Evolutionary conservation across 1,140 invertebrate species (phyloP).

Genomic region (Paralvinella palmiformis): DNA sequence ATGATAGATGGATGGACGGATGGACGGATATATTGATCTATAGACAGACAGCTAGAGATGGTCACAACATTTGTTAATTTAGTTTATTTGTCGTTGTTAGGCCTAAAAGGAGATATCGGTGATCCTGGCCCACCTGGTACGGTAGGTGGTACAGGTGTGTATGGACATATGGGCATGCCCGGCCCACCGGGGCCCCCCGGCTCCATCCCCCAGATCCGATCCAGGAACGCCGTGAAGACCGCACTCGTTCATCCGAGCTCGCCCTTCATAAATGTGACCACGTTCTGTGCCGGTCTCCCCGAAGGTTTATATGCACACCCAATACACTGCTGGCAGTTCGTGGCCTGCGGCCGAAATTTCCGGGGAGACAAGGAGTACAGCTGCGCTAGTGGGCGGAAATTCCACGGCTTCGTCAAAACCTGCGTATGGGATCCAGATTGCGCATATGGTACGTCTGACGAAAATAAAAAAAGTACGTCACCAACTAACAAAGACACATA

Average conservation of each 20-base stretch:
- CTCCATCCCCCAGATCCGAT: not conserved
- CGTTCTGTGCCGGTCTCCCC: not conserved
- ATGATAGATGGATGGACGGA: no score
- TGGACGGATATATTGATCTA: no score
- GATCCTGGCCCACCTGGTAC: not conserved
- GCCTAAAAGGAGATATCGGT: no score
- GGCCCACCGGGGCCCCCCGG: not conserved
- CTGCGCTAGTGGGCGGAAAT: not conserved
- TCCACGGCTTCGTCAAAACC: not conserved
- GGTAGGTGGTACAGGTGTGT: not conserved
- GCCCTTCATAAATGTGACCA: not conserved
- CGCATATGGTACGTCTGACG: not conserved
- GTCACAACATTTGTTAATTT: no score
- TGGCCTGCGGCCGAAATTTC: not conserved
- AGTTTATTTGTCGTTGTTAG: no score
- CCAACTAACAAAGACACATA: no score
- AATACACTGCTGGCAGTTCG: slow-evolving; percentile 11
- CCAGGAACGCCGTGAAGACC: not conserved
- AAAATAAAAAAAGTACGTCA: no score
- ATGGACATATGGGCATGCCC: not conserved
- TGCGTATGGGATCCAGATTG: not conserved
- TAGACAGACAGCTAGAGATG: no score
- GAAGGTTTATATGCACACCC: not conserved
- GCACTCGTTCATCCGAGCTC: not conserved
- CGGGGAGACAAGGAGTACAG: not conserved